Evolutionary conservation across 2,888 invertebrate genomes (phyloP), one percentile per base, ranked within the genome.

Genomic region (Agrypnus murinus): DNA sequence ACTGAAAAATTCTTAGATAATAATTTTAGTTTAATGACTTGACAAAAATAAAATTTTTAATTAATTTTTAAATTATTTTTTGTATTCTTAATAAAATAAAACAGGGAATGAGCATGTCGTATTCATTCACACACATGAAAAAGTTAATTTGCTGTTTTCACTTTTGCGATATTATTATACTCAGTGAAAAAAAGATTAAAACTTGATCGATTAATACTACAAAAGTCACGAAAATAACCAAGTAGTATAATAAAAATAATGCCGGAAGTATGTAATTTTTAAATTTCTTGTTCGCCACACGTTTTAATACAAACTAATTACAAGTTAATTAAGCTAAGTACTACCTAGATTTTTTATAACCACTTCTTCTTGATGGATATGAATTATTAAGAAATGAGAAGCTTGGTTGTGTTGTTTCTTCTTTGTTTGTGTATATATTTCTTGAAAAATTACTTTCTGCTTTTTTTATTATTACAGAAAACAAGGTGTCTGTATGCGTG

Each of bases 291-390:
- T 25, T 46, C 46, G n/a, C 46, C 25, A 25, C 46, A 17, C 46
- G 46, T 17, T 46, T 46, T 46, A 25, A 25, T 25, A 19, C n/a
- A 17, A 46, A 17, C 25, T 46, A 46, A 46, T 46, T 25, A 46
- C 46, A 25, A 19, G 19, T 46, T 46, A 19, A 46, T 46, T 46
- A 46, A 46, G 46, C n/a, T 46, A 46, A 46, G 25, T 25, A 25
- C 46, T 25, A 46, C 25, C 46, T 46, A 25, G 25, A 40, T 40
- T 40, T 40, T 40, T 40, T 43, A 6, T 43, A 43, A 43, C 14
- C 5, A 43, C 1, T 7, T 14, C 1, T 7, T 14, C 14, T 43
- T 43, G 43, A 43, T 43, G 43, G 43, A 43, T 43, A 25, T 25
- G 25, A 25, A 25, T 25, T n/a, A n/a, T n/a, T 25, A 43, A 43